Evolutionary conservation across 2,888 invertebrate genomes (phyloP).

Genomic region (Drosophila tanythrix): DNA sequence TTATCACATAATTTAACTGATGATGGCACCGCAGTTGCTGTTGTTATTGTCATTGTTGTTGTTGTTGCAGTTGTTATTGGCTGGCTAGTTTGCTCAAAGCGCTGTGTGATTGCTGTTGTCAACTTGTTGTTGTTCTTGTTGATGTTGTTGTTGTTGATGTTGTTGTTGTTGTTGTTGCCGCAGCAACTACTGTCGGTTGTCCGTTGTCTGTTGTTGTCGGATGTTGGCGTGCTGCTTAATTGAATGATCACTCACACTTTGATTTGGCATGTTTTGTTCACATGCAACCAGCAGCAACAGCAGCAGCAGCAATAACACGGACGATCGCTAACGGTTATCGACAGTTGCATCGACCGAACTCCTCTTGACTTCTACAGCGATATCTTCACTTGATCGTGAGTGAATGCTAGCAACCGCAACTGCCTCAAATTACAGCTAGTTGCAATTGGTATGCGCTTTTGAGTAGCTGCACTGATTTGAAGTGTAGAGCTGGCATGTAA

Average conservation of each 20-base stretch:
- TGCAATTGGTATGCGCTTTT: conserved; percentile 30
- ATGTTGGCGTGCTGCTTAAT: conserved; percentile 80
- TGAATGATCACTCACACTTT: conserved; percentile 80
- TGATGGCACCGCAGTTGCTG: conserved; percentile 70
- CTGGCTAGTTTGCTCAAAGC: conserved; percentile 47
- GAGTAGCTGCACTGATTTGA: conserved; percentile 20
- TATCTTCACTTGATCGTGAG: conserved; percentile 64
- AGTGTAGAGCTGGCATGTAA: conserved; percentile 39
- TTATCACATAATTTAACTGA: conserved; percentile 81
- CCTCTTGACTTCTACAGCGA: conserved; percentile 47
- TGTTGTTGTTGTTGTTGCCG: conserved; percentile 43
- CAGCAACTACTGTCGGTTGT: conserved; percentile 18
- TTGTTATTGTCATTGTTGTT: conserved; percentile 32
- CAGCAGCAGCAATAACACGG: conserved; percentile 27
- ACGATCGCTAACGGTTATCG: conserved; percentile 70
- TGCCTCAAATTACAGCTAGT: conserved; percentile 51
- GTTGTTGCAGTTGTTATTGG: conserved; percentile 33
- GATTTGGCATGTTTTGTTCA: conserved; percentile 75
- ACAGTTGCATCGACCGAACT: conserved; percentile 64
- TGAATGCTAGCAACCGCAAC: conserved; percentile 60
- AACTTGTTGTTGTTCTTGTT: conserved; percentile 32
- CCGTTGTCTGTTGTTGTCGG: conserved; percentile 31
- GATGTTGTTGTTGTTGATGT: no score
- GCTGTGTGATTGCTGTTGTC: conserved; percentile 61
- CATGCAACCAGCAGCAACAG: conserved; percentile 57